Conservation (phyloP, 2,888 invertebrate species). For the Lissonota sp. region DNA sequence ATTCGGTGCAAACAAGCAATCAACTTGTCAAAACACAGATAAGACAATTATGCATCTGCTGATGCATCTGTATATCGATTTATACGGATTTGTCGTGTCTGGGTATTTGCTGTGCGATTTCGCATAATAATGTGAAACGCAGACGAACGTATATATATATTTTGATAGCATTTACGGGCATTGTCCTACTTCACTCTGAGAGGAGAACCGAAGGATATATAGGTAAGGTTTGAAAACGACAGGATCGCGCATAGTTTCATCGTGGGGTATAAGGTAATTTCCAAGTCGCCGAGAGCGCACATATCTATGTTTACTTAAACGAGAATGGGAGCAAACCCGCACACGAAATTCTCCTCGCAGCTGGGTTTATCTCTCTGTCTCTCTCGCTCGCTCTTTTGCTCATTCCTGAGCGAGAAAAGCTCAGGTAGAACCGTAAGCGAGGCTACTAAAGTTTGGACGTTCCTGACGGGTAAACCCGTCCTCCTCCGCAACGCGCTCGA, state of each 20-base stretch:
- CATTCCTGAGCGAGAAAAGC: conserved; percentile 10
- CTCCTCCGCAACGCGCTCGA: conserved; percentile 4
- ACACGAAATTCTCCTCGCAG: conserved; percentile 32
- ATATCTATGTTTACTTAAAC: conserved; percentile 59
- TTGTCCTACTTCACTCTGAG: neutral
- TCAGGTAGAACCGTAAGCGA: neutral
- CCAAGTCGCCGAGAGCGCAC: conserved; percentile 52
- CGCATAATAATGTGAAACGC: neutral
- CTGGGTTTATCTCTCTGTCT: conserved; percentile 5
- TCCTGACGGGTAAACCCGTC: conserved; percentile 33
- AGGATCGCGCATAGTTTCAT: conserved; percentile 57
- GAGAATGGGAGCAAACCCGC: conserved; percentile 38
- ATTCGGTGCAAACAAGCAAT: too few species aligned
- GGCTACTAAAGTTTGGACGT: conserved; percentile 57
- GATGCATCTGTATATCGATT: too few species aligned
- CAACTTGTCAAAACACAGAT: too few species aligned
- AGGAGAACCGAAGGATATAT: conserved; percentile 24
- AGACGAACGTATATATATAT: neutral
- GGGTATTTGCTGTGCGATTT: too few species aligned
- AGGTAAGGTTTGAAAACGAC: conserved; percentile 1
- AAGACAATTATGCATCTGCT: too few species aligned
- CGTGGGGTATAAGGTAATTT: conserved; percentile 41
- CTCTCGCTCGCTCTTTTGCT: conserved; percentile 7
- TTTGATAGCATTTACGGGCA: neutral
- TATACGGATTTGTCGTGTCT: too few species aligned